Conservation (phyloP, 1,140 invertebrate species). For the Brachionus rotundiformis region DNA sequence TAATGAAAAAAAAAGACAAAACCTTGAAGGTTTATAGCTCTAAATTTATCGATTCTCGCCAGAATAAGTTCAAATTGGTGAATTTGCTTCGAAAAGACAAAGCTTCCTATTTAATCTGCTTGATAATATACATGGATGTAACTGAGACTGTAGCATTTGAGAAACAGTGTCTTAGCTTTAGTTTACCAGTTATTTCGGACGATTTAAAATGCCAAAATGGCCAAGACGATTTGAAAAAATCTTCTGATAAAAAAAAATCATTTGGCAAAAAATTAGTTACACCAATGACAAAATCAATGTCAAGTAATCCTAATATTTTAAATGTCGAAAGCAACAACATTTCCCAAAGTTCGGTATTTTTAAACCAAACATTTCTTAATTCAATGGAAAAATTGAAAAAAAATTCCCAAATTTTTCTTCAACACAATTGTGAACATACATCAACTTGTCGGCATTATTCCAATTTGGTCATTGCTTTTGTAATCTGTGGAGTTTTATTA, state of each 20-base stretch:
- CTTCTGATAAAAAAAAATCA: background rate
- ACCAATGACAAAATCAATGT: background rate
- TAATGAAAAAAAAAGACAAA: slow-evolving; percentile 30
- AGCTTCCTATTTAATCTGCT: slow-evolving; percentile 34
- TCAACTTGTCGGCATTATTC: slow-evolving; percentile 31
- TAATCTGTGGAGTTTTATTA: slow-evolving; percentile 41
- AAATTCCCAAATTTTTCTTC: background rate
- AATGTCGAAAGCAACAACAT: background rate
- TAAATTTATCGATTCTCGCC: slow-evolving; percentile 36
- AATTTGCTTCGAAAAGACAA: slow-evolving; percentile 37
- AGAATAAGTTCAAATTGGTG: slow-evolving; percentile 50
- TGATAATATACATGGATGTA: slow-evolving; percentile 50
- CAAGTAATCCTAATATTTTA: background rate
- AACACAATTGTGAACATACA: slow-evolving; percentile 25
- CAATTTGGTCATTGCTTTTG: slow-evolving; percentile 49
- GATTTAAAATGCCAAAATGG: background rate
- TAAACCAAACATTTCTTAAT: background rate
- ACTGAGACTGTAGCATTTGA: slow-evolving; percentile 50
- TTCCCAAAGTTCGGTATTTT: background rate
- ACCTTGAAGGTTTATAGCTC: slow-evolving; percentile 43
- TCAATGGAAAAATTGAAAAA: slow-evolving; percentile 19
- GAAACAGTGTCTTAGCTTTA: slow-evolving; percentile 40
- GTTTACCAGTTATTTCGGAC: background rate
- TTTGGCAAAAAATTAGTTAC: slow-evolving; percentile 3
- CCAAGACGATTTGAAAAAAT: background rate